Conservation (phyloP, 2,113 vertebrate species). For the Dolichallabes microphthalmus region DNA sequence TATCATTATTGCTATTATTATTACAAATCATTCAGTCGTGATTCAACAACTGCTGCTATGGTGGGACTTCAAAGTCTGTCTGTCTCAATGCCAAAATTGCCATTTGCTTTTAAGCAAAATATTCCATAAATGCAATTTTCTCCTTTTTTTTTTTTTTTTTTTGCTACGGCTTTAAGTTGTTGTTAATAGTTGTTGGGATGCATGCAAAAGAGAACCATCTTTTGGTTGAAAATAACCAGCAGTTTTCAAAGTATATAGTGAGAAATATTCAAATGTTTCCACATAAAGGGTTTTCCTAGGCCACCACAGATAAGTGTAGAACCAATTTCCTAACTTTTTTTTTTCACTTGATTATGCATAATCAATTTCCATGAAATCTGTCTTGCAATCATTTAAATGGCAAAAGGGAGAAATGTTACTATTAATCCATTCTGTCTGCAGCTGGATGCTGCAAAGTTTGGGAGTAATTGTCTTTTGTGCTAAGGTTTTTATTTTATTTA, state of each 20-base stretch:
- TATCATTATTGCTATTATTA: no score
- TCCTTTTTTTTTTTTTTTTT: not conserved
- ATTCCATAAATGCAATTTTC: not conserved
- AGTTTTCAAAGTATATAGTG: not conserved
- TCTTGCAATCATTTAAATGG: not conserved
- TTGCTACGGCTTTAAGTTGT: no score
- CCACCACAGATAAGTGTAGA: not conserved
- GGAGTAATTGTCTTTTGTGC: slow-evolving; percentile 49
- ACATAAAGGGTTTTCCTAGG: not conserved
- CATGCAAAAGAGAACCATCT: not conserved
- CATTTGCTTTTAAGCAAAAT: not conserved
- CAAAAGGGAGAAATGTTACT: not conserved
- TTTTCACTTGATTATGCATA: not conserved
- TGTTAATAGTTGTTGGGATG: no score
- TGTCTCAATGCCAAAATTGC: not conserved
- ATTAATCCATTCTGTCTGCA: not conserved
- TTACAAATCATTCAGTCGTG: not conserved
- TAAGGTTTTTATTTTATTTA: slow-evolving; percentile 28
- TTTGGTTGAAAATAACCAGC: not conserved
- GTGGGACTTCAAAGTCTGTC: not conserved
- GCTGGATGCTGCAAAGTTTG: slow-evolving; percentile 12
- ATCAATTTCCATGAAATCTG: not conserved
- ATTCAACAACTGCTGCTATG: not conserved
- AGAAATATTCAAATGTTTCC: not conserved
- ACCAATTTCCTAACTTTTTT: not conserved